Conservation (phyloP, 2,888 invertebrate genomes). For the Eremobia ochroleuca region DNA sequence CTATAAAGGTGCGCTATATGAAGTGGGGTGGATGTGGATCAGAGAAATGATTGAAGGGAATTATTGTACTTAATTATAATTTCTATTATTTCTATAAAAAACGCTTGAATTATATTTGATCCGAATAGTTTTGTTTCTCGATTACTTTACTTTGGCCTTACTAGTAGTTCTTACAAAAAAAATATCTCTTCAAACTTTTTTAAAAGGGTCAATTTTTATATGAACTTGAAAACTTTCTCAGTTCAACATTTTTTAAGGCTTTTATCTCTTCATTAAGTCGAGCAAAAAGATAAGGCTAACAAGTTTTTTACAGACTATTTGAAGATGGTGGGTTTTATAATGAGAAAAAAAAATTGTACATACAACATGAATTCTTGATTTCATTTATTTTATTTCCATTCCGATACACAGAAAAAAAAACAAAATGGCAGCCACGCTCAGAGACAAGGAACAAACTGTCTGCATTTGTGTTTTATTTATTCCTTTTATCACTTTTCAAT, state of each 20-base stretch:
- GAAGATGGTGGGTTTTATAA: background rate
- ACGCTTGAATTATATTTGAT: slow-evolving; percentile 6
- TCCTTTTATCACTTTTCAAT: slow-evolving; percentile 48
- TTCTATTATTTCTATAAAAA: background rate
- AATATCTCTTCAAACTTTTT: slow-evolving; percentile 7
- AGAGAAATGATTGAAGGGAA: background rate
- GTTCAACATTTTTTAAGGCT: slow-evolving; percentile 36
- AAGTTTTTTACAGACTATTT: slow-evolving; percentile 13
- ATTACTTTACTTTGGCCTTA: background rate
- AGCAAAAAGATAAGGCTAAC: slow-evolving; percentile 22
- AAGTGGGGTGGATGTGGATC: background rate
- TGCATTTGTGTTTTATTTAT: slow-evolving; percentile 44
- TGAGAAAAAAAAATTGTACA: background rate
- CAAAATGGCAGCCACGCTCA: slow-evolving; percentile 12
- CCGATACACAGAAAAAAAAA: background rate
- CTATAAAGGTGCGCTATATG: slow-evolving; percentile 8
- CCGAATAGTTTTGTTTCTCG: no score
- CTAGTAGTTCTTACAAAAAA: background rate
- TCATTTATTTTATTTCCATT: background rate
- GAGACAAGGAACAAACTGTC: slow-evolving; percentile 26
- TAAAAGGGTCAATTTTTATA: slow-evolving; percentile 11
- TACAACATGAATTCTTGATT: slow-evolving; percentile 9
- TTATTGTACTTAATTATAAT: background rate
- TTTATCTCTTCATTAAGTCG: slow-evolving; percentile 38
- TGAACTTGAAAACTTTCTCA: slow-evolving; percentile 31